Conservation (phyloP, 2,797 vertebrate genomes). For the Tangara arthus region DNA sequence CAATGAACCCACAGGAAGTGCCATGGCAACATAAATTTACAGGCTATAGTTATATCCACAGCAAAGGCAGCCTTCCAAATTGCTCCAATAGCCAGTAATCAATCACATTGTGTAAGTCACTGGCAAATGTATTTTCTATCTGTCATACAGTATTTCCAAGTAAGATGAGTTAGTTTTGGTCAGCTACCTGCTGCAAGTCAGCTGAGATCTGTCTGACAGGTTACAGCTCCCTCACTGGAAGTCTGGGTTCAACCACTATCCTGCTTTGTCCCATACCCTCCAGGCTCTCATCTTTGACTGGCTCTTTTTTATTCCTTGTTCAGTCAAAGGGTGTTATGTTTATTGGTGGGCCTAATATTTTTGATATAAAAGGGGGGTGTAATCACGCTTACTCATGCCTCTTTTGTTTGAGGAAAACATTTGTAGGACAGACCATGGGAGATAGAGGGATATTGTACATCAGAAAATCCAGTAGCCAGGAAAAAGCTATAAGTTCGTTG, state of each 20-base stretch:
- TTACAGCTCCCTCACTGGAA: not conserved
- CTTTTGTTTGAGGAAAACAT: not conserved
- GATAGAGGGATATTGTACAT: not conserved
- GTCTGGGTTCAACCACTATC: not conserved
- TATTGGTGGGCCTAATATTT: not conserved
- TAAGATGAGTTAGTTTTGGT: not conserved
- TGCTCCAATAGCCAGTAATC: not conserved
- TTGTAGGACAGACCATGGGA: not conserved
- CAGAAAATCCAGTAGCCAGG: not conserved
- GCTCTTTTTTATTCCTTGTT: not conserved
- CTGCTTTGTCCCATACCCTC: not conserved
- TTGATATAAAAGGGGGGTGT: accelerated
- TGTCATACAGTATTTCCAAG: not conserved
- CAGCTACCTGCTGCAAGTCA: not conserved
- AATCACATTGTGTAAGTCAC: not conserved
- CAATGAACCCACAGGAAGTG: not conserved
- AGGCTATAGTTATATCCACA: not conserved
- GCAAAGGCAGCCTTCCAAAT: not conserved
- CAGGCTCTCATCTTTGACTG: not conserved
- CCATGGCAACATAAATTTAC: not conserved
- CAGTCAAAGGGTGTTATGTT: not conserved
- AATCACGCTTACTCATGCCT: not conserved
- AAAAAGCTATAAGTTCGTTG: not conserved
- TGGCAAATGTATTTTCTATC: not conserved
- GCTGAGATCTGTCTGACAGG: not conserved